Percentiles rank a stretch among this genome's conserved stretches.
Evolutionary conservation across 2,113 vertebrate species (phyloP).

Genomic region (Ictalurus punctatus): DNA sequence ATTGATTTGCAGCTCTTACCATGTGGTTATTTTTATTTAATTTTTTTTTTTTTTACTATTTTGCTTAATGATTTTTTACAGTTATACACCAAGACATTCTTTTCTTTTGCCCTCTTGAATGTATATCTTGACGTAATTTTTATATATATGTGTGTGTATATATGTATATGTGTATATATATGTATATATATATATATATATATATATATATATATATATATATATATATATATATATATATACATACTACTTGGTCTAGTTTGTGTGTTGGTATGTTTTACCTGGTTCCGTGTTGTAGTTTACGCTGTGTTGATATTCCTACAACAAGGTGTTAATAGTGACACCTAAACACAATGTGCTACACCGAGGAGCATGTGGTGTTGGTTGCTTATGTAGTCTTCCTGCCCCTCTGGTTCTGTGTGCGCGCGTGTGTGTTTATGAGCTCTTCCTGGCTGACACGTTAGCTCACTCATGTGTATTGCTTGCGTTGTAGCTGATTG

Average conservation of each 20-base stretch:
- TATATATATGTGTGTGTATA: not conserved
- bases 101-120: not conserved
- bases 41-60: not conserved
- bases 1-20: not conserved
- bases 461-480: not conserved
- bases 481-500: not conserved
- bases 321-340: too few species aligned
- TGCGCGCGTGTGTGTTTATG: not conserved
- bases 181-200: too few species aligned
- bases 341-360: not conserved
- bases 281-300: not conserved
- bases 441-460: not conserved
- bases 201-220: too few species aligned
- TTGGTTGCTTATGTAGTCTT: conserved; percentile 5
- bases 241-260: not conserved
- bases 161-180: too few species aligned
- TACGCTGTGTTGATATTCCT: not conserved
- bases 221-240: not conserved
- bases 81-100: not conserved
- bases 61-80: not conserved
- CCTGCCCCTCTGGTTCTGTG: conserved; percentile 1
- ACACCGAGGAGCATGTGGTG: not conserved
- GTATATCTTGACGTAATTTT: not conserved
- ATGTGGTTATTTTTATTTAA: not conserved
- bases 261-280: not conserved